Evolutionary conservation across 2,888 invertebrate species (phyloP).

Genomic region (Drosophila monieri): DNA sequence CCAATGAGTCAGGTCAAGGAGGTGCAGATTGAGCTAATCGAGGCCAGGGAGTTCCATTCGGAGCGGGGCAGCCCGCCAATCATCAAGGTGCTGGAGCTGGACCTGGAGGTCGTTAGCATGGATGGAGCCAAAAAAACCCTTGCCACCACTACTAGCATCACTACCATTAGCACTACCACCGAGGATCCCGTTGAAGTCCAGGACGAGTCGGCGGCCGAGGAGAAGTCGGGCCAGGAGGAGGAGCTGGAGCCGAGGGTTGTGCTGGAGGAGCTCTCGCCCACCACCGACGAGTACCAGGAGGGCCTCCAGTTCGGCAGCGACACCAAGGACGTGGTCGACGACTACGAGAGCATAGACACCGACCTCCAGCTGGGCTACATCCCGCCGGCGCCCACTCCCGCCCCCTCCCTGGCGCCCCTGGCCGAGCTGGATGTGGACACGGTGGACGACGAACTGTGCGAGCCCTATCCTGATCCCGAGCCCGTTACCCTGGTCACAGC

Average conservation of each 20-base stretch:
- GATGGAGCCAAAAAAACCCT: neutral
- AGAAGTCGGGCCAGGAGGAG: neutral
- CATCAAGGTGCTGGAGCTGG: conserved; percentile 62
- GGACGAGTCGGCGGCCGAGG: neutral
- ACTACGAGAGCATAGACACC: conserved; percentile 79
- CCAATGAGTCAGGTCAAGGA: conserved; percentile 61
- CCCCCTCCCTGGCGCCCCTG: conserved; percentile 86
- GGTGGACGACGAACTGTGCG: conserved; percentile 88
- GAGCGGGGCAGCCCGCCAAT: conserved; percentile 54
- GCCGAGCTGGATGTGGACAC: conserved; percentile 89
- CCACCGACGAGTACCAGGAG: conserved; percentile 83
- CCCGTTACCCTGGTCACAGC: neutral
- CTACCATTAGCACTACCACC: conserved; percentile 28
- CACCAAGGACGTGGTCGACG: conserved; percentile 71
- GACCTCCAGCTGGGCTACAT: conserved; percentile 73
- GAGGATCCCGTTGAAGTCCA: conserved; percentile 13
- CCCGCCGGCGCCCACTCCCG: conserved; percentile 83
- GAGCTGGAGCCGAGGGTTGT: conserved; percentile 1
- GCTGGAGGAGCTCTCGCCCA: conserved; percentile 81
- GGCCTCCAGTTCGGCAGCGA: conserved; percentile 77
- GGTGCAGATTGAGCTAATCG: conserved; percentile 81
- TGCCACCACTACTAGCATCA: neutral
- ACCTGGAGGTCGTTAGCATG: neutral
- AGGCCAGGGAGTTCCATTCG: conserved; percentile 32
- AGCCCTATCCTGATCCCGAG: conserved; percentile 71